Percentiles rank a stretch among this genome's conserved stretches.
These are phyloP conservation scores for Holcopasites calliopsidis DNA, from an alignment of 1,140 invertebrate genomes.

Conservation along the genomic window DNA sequence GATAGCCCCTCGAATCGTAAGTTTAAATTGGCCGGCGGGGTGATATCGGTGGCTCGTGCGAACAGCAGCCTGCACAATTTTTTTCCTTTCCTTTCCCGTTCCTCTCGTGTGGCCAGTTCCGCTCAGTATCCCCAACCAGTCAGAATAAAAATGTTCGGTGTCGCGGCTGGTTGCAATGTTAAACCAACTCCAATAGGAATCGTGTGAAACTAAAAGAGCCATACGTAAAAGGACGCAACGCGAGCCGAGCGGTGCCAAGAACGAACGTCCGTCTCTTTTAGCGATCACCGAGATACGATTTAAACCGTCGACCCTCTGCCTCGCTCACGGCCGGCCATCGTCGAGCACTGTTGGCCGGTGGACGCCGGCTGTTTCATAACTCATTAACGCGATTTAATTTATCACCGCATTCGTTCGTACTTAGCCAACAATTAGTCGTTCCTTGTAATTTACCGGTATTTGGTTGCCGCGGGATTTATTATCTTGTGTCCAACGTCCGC, in stretches of 20 bases:
- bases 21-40: conserved; percentile 61
- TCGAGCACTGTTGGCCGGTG: background rate
- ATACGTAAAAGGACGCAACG: no score
- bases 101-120: no score
- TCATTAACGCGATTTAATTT: conserved; percentile 47
- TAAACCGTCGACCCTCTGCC: background rate
- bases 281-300: no score
- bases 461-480: conserved; percentile 42
- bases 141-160: background rate
- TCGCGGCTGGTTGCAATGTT: background rate
- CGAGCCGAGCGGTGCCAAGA: no score
- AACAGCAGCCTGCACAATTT: conserved; percentile 21
- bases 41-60: conserved; percentile 51
- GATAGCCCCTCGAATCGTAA: conserved; percentile 60
- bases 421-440: conserved; percentile 45
- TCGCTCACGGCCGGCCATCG: background rate
- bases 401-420: conserved; percentile 48
- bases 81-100: background rate
- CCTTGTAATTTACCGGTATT: conserved; percentile 42
- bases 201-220: no score
- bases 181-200: no score
- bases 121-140: background rate
- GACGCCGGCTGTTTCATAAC: conserved; percentile 39
- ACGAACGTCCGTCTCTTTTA: no score
- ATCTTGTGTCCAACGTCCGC: conserved; percentile 20